Conservation (phyloP, 2,888 invertebrate genomes). For the Tyria jacobaeae region DNA sequence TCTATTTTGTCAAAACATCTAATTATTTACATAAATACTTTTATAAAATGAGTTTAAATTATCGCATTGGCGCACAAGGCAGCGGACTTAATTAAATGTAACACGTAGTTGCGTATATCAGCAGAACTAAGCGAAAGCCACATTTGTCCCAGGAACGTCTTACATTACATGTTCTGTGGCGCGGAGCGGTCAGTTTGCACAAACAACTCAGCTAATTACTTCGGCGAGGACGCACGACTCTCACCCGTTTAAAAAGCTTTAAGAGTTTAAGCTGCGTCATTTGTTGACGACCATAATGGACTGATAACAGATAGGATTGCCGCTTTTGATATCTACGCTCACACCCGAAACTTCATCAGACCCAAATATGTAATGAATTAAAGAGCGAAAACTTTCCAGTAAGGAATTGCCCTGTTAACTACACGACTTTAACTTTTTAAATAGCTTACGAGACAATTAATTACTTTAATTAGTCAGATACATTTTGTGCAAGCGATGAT, state of each 20-base stretch:
- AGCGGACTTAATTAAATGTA: conserved; percentile 43
- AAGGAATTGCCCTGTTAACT: conserved; percentile 31
- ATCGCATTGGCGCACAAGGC: conserved; percentile 21
- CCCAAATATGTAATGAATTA: conserved; percentile 35
- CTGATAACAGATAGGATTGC: conserved; percentile 79
- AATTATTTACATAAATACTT: background rate
- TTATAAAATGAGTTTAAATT: background rate
- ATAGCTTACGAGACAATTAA: conserved; percentile 39
- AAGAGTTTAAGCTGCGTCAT: conserved; percentile 82
- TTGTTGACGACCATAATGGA: conserved; percentile 81
- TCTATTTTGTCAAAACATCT: background rate
- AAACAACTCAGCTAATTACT: conserved; percentile 81
- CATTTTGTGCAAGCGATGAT: conserved; percentile 27
- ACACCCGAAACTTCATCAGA: conserved; percentile 40
- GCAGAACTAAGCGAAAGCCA: conserved; percentile 26
- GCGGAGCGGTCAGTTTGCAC: conserved; percentile 64
- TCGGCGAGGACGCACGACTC: conserved; percentile 79
- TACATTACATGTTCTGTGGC: conserved; percentile 53
- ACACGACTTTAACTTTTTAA: conserved; percentile 30
- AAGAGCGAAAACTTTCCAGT: conserved; percentile 40
- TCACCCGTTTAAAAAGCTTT: conserved; percentile 81
- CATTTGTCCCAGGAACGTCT: conserved; percentile 47
- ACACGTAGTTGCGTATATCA: conserved; percentile 24
- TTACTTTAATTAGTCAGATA: conserved; percentile 47
- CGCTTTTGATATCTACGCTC: conserved; percentile 59